Conservation (phyloP, 37 sponge, comb jelly and placozoan species). For the Chondrosia reniformis region DNA sequence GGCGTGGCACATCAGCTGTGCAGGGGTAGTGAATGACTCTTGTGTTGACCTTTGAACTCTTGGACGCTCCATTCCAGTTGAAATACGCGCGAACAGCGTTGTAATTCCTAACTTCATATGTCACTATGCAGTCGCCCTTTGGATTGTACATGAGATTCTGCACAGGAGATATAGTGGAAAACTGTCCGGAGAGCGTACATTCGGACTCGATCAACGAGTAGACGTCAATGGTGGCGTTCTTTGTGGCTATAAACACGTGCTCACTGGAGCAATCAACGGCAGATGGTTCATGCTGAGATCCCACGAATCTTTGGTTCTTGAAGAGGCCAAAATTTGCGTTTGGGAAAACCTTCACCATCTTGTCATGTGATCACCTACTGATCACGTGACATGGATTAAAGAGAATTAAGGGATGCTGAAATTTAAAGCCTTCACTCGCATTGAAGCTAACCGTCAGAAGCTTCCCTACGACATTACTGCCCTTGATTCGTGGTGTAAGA, state of each 20-base stretch:
- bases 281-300: neutral
- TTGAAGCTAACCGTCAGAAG: neutral
- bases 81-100: constrained; percentile 1
- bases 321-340: constrained; percentile 8
- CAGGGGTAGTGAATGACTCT: constrained; percentile 3
- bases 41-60: neutral
- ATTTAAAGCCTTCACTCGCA: neutral
- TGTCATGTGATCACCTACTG: too few species aligned
- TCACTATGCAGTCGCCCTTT: constrained; percentile 1
- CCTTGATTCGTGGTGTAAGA: constrained; percentile 15
- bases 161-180: constrained; percentile 8
- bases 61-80: constrained; percentile 14
- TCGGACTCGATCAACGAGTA: neutral
- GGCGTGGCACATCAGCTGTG: neutral
- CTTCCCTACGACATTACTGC: constrained; percentile 21
- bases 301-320: neutral
- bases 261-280: neutral
- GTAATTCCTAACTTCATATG: neutral
- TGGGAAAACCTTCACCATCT: constrained; percentile 18
- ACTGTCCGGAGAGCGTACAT: neutral
- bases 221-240: constrained; percentile 3
- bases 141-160: neutral
- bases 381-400: too few species aligned
- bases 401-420: too few species aligned
- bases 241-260: neutral